Evolutionary conservation across 2,888 invertebrate genomes (phyloP), one percentile per base, ranked within the genome.

Genomic region (Tuta absoluta): DNA sequence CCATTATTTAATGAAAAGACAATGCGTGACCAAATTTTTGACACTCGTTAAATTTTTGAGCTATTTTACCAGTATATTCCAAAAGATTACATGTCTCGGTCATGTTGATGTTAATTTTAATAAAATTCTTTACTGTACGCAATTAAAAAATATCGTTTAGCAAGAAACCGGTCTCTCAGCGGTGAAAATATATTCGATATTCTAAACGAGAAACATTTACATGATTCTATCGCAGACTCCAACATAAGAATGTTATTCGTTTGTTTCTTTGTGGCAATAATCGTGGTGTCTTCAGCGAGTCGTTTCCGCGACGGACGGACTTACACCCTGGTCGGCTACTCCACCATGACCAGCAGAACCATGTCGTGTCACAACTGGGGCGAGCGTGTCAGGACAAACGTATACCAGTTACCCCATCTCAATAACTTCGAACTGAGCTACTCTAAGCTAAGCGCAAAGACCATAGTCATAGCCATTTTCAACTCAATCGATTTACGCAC

Each of bases 361-460:
- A 33, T n/a, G 56, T 28, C 56, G 0, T 56, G 56, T 19, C 24
- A 56, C 56, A 56, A 56, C 33, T 56, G 33, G 56, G 56, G 56
- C 11, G 56, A 56, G 33, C 56, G 56, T 4, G 17, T 56, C 28
- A 56, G 17, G 33, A 17, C 33, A 7, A 24, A 56, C n/a, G 56
- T 17, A 17, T 56, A 56, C 33, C 12, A 14, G 1, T n/a, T 56
- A 14, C 56, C 56, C 33, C 17, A 28, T 17, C 4, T 17, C 4
- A 56, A 4, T 3, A 33, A 14, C 33, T 17, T 33, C 12, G 33
- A 33, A n/a, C 8, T 56, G 17, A 33, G 24, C 17, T 56, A 33
- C 8, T 56, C 33, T 1, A 56, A 14, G 0, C 23, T 56, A 0
- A 5, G 5, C 56, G 28, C 12, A n/a, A 56, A 56, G 0, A 33